Base-by-base conservation (phyloP, 1,140 invertebrate species). In the Atopsyche davidsoni region DNA sequence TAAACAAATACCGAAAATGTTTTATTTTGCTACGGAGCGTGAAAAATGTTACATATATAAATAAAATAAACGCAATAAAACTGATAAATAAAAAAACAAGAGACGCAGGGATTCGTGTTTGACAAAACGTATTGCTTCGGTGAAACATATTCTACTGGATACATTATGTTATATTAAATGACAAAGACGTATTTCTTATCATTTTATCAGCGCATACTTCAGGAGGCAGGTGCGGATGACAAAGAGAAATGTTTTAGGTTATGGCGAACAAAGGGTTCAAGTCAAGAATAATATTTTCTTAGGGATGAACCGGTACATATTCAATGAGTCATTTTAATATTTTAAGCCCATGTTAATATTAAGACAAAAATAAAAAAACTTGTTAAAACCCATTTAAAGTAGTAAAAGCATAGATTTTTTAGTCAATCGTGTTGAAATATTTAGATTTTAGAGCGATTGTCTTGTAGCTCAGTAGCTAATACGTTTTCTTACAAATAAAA, bases 151-250 rank as follows among this genome's bases (percentile, higher is more conserved):
- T 32, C 43, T 13, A 14, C 4, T 3, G 25, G 24, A 28, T 17
- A 46, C 19, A 32, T 46, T 46, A 32, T 46, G 43, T 46, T 31
- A 46, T 46, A 46, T 46, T 46, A 46, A 46, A 46, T 34, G 43
- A 46, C 43, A 46, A 46, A 46, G 43, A 46, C 43, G 43, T 32
- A 46, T 46, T 32, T 32, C 25, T 34, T 31, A 18, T 46, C 43
- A 19, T 19, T 34, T 43, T 43, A 43, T 31, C 24, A 11, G 28
- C 11, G 31, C 14, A 32, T 46, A 16, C n/a, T 46, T 32, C 24
- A 10, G 6, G 14, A n/a, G 24, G 24, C 43, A 46, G 43, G 43
- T 46, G 43, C 19, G 28, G 43, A 13, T 32, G 43, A 34, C 43
- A 46, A 14, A 31, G 43, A 46, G 13, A 18, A 46, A 43, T 43